These are phyloP conservation scores for Ceratoteleas bidentatus DNA, from an alignment of 1,140 invertebrate species.

Conservation along the genomic window DNA sequence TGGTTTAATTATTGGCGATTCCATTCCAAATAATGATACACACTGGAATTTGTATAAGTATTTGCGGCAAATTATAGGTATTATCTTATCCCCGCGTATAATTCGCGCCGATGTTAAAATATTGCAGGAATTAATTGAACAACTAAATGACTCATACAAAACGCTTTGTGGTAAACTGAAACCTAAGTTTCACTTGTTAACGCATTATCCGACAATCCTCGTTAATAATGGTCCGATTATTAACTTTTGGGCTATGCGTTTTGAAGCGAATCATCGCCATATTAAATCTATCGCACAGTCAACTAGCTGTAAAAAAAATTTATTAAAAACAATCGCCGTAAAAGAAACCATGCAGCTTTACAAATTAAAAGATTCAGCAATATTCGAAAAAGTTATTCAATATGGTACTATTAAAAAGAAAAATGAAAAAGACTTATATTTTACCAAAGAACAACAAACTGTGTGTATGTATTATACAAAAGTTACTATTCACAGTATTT, in stretches of 20 bases:
- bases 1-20: too few species aligned
- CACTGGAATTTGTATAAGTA: slow-evolving; percentile 27
- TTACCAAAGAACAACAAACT: neutral
- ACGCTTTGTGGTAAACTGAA: slow-evolving; percentile 25
- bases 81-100: slow-evolving; percentile 36
- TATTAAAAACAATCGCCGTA: slow-evolving; percentile 3
- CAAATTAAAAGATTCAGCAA: neutral
- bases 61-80: slow-evolving; percentile 31
- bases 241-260: slow-evolving; percentile 26
- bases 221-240: slow-evolving; percentile 6
- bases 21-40: slow-evolving; percentile 17
- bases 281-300: slow-evolving; percentile 5
- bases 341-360: slow-evolving; percentile 2
- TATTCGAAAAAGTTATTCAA: neutral
- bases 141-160: slow-evolving; percentile 11
- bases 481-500: neutral
- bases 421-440: neutral
- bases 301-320: slow-evolving; percentile 1
- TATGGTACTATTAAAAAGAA: neutral
- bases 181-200: slow-evolving; percentile 9
- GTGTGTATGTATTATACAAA: neutral
- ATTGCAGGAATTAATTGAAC: slow-evolving; percentile 15
- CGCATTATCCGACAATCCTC: neutral
- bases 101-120: slow-evolving; percentile 7
- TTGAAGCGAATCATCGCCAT: slow-evolving; percentile 14